Base-by-base conservation (phyloP, 2,113 vertebrate species). In the Calidris pugnax region DNA sequence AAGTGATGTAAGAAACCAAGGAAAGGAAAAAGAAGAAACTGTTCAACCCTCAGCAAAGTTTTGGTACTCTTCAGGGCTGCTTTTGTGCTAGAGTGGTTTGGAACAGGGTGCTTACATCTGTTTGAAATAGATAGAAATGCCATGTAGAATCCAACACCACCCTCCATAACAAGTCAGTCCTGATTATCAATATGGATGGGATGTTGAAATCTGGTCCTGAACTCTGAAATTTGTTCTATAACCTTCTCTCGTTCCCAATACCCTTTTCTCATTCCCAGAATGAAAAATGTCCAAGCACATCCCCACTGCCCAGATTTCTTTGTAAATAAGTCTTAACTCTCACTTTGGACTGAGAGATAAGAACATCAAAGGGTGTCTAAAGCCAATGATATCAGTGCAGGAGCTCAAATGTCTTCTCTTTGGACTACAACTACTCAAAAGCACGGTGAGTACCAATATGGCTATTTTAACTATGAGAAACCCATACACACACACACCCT, bases 81-180 rank as follows among this genome's bases (percentile, higher is more conserved):
- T 78, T 90, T 85, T 87, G 33, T 35, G 45, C 68, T 47, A 47
- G 13, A 45, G 51, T 41, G 51, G 63, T 92, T 95, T 86, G 90
- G 89, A 89, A 22, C 51, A 67, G 41, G 43, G 23, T 1, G 0
- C 30, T 81, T 68, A 47, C 50, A 78, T 92, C 89, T 86, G 30
- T 67, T 85, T 75, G 76, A 85, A 66, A 41, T 27, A 21, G 18
- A 17, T 32, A 37, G 47, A 45, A 74, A 57, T 17, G 59, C 15
- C 3, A 0, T 1, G 0, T 30, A 18, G 12, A n/a, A 47, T 59
- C 64, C 64, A 81, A 3, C n/a, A 30, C 17, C 72, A 47, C 43
- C 35, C 43, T 86, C 80, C 80, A 22, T 33, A 60, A 33, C 41
- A 67, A 77, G 30, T 72, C 93, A 78, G 51, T 48, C 30, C 51